phyloP scores from a whole-genome alignment of 1,140 invertebrate species.

The Macrobrachium nipponense region DNA sequence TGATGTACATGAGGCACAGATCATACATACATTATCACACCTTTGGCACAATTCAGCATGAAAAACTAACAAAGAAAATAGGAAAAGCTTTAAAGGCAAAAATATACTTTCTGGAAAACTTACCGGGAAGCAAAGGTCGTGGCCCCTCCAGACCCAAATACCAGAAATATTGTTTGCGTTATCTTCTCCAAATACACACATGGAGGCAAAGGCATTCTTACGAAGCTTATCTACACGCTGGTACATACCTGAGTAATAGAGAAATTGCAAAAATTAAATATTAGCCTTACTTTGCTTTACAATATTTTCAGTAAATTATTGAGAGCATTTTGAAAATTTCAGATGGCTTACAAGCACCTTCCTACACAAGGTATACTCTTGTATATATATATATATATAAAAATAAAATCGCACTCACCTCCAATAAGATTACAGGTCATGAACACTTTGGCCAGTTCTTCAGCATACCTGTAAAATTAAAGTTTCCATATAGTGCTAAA shows the following conservation, averaged over 20 bases:
- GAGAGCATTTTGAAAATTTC: no score
- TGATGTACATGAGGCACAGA: no score
- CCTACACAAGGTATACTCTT: no score
- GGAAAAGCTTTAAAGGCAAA: not conserved
- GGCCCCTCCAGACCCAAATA: conserved; percentile 81
- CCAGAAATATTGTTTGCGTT: conserved; percentile 92
- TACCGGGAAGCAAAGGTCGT: conserved; percentile 91
- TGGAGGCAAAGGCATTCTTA: conserved; percentile 94
- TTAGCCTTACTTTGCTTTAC: no score
- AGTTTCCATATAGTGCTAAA: not conserved
- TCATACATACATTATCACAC: no score
- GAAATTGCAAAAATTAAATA: conserved; percentile 27
- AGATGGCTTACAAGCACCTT: no score
- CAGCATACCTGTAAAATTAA: conserved; percentile 79
- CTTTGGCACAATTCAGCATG: no score
- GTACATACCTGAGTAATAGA: conserved; percentile 82
- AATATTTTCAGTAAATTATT: no score
- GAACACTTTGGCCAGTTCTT: conserved; percentile 92
- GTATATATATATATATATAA: no score
- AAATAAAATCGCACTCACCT: conserved; percentile 71
- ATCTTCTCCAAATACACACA: conserved; percentile 93
- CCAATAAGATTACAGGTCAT: conserved; percentile 96
- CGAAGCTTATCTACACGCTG: conserved; percentile 98
- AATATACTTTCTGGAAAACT: conserved; percentile 35
- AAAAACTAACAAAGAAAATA: not conserved